Conservation (phyloP, 2,113 vertebrate genomes). For the Actinemys pallida region DNA sequence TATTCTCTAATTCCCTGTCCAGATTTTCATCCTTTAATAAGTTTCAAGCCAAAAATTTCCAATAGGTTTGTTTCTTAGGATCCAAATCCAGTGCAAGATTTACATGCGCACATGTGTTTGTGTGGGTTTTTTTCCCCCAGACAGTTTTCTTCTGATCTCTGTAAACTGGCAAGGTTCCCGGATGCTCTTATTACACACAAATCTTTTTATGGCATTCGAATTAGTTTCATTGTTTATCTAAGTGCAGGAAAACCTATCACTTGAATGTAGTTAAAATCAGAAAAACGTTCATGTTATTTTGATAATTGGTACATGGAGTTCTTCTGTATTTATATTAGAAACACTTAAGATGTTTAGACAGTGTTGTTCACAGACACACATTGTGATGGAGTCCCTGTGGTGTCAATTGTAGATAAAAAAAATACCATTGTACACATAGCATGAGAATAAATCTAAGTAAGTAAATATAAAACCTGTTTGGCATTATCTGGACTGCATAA, state of each 20-base stretch:
- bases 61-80: slow-evolving; percentile 8
- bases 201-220: not conserved
- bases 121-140: not conserved
- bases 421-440: slow-evolving; percentile 3
- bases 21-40: not conserved
- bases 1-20: not conserved
- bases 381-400: slow-evolving; percentile 1
- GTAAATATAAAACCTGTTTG: slow-evolving; percentile 9
- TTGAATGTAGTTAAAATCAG: slow-evolving; percentile 21
- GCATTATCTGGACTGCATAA: not conserved
- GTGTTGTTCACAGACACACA: slow-evolving; percentile 27
- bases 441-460: not conserved
- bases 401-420: slow-evolving; percentile 42
- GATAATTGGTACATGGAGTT: not conserved
- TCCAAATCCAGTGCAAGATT: not conserved
- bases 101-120: accelerated
- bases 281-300: slow-evolving; percentile 3
- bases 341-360: slow-evolving; percentile 38
- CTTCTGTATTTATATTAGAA: slow-evolving; percentile 16
- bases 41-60: slow-evolving; percentile 21
- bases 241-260: not conserved
- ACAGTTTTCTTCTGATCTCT: slow-evolving; percentile 20
- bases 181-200: not conserved
- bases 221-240: slow-evolving; percentile 50
- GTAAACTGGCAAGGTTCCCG: not conserved